Evolutionary conservation across 2,888 invertebrate genomes (phyloP).

Genomic region (Caenorhabditis macrosperma): DNA sequence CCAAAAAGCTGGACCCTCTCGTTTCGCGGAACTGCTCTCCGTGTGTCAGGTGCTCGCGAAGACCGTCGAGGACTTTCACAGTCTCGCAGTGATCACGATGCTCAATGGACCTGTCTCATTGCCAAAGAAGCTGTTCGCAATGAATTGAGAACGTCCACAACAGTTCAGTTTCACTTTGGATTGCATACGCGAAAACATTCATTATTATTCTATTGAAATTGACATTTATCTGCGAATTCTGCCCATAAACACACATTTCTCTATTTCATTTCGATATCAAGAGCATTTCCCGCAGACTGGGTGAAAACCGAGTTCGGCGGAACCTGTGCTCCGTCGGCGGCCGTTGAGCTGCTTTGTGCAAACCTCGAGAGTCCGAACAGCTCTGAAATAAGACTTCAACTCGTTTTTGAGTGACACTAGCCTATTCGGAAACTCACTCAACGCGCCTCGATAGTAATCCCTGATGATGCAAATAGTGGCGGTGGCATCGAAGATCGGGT

Average conservation of each 20-base stretch:
- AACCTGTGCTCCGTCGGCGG: not conserved
- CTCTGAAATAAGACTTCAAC: constrained; percentile 19
- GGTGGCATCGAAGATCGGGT: constrained; percentile 35
- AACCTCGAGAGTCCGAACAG: constrained; percentile 8
- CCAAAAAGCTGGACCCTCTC: not conserved
- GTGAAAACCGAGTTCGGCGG: constrained; percentile 7
- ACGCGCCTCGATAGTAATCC: constrained; percentile 34
- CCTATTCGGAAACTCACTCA: constrained; percentile 10
- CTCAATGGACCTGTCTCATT: not conserved
- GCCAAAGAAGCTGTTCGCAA: not conserved
- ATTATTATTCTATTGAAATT: no score
- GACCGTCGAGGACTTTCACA: not conserved
- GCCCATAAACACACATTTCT: no score
- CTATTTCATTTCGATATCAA: constrained; percentile 5
- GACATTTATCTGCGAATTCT: no score
- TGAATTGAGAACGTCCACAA: not conserved
- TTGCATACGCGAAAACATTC: no score
- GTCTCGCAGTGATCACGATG: not conserved
- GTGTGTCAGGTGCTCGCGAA: not conserved
- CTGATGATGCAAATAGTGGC: constrained; percentile 25
- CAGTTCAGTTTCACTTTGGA: no score
- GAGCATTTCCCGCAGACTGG: not conserved
- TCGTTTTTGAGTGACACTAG: not conserved
- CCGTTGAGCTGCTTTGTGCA: not conserved
- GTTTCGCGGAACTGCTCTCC: not conserved